A percentile compares a stretch with the other conserved stretches of the same genome.
phyloP scores from a whole-genome alignment of 2,113 vertebrate genomes.

The Urocolius indicus region DNA sequence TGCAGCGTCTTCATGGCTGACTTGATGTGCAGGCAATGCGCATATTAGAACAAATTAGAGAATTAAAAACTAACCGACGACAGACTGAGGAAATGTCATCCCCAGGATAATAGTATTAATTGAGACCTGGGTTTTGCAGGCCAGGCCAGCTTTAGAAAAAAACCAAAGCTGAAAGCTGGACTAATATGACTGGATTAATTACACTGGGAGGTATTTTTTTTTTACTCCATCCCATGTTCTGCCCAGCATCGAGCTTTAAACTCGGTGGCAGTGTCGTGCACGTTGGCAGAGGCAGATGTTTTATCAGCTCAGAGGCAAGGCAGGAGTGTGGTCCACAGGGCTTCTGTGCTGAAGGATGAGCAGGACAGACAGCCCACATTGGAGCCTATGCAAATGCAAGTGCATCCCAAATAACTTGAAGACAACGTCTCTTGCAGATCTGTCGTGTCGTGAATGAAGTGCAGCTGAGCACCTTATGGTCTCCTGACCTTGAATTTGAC shows the following conservation, averaged over 20 bases:
- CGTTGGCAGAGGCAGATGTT: not conserved
- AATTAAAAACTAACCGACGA: conserved; percentile 82
- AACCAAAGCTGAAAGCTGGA: not conserved
- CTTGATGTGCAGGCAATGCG: conserved; percentile 82
- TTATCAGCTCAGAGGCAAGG: not conserved
- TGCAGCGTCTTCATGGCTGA: conserved; percentile 80
- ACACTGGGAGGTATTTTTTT: not conserved
- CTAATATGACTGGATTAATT: conserved; percentile 53
- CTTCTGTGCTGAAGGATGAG: not conserved
- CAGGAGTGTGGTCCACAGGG: not conserved
- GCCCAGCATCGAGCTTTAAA: not conserved
- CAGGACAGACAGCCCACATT: not conserved
- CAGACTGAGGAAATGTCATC: conserved; percentile 85
- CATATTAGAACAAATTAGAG: conserved; percentile 87
- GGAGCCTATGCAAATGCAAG: not conserved
- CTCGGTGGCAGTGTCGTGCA: not conserved
- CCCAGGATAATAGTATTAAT: conserved; percentile 84
- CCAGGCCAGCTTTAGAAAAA: conserved; percentile 51
- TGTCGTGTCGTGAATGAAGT: not conserved
- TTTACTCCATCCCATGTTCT: not conserved
- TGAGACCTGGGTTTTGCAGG: conserved; percentile 75
- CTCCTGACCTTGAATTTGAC: not conserved
- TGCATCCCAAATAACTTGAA: not conserved
- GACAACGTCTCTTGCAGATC: not conserved
- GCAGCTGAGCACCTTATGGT: conserved; percentile 19